phyloP scores from a whole-genome alignment of 2,888 invertebrate genomes.

The Caenorhabditis macrosperma region DNA sequence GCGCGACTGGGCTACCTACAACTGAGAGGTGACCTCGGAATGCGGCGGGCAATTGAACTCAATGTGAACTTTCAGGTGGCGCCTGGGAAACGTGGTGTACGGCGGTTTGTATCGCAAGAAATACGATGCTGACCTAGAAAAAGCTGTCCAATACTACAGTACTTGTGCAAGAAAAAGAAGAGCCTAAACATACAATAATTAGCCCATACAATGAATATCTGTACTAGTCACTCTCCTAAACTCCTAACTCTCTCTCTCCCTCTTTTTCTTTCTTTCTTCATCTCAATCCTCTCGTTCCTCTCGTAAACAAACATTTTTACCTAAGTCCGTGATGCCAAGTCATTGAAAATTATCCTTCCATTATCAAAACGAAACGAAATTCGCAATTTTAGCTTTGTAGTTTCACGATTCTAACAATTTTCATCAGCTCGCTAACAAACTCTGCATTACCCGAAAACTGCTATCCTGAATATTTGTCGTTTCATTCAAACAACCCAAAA shows the following conservation, averaged over 20 bases:
- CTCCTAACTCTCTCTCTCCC: not conserved
- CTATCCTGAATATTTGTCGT: slow-evolving; percentile 5
- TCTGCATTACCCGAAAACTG: not conserved
- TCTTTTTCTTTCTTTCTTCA: slow-evolving; percentile 18
- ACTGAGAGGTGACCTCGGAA: slow-evolving; percentile 65
- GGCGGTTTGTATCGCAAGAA: slow-evolving; percentile 68
- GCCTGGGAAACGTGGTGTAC: slow-evolving; percentile 69
- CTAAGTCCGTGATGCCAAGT: slow-evolving; percentile 56
- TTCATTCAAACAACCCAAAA: slow-evolving; percentile 22
- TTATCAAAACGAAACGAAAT: slow-evolving; percentile 51
- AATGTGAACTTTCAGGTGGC: slow-evolving; percentile 61
- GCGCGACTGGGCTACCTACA: slow-evolving; percentile 70
- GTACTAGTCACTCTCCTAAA: slow-evolving; percentile 16
- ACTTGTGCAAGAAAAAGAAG: slow-evolving; percentile 52
- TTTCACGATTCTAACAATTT: slow-evolving; percentile 1
- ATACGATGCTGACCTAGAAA: slow-evolving; percentile 60
- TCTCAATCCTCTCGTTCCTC: slow-evolving; percentile 26
- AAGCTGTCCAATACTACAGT: slow-evolving; percentile 64
- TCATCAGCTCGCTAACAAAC: not conserved
- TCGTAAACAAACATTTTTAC: slow-evolving; percentile 24
- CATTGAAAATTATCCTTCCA: slow-evolving; percentile 60
- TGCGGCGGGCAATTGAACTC: too few species aligned
- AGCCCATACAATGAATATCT: slow-evolving; percentile 6
- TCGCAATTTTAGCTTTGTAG: slow-evolving; percentile 30
- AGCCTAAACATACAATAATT: slow-evolving; percentile 48